phyloP scores from a whole-genome alignment of 2,888 invertebrate genomes.

The Itoplectis maculator region DNA sequence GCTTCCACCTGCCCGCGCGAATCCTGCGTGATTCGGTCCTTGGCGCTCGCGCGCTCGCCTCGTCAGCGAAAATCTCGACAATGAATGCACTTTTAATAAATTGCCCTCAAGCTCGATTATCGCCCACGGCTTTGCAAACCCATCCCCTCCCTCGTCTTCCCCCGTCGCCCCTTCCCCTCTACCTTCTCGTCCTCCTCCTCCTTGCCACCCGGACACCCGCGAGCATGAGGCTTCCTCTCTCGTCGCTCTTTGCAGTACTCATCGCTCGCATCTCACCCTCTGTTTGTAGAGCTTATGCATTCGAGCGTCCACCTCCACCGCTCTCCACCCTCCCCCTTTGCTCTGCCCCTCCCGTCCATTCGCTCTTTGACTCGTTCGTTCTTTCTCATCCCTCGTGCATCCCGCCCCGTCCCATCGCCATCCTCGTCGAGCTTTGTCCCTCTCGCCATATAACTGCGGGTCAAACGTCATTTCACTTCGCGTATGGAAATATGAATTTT shows the following conservation, averaged over 20 bases:
- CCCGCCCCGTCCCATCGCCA: conserved; percentile 6
- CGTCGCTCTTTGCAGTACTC: conserved; percentile 47
- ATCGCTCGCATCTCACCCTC: conserved; percentile 45
- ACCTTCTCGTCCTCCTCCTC: too few species aligned
- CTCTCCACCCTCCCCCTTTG: too few species aligned
- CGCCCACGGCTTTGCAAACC: conserved; percentile 69
- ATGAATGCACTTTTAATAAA: conserved; percentile 83
- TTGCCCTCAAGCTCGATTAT: conserved; percentile 77
- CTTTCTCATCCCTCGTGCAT: neutral
- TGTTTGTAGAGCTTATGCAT: conserved; percentile 60
- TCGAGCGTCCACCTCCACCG: conserved; percentile 42
- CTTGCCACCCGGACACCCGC: too few species aligned
- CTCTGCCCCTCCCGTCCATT: neutral
- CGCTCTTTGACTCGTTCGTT: conserved; percentile 4
- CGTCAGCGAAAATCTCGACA: conserved; percentile 80
- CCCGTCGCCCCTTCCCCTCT: too few species aligned
- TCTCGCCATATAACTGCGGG: conserved; percentile 1
- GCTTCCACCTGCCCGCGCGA: conserved; percentile 44
- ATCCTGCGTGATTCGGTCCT: conserved; percentile 52
- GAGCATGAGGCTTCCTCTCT: neutral
- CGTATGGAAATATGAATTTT: neutral
- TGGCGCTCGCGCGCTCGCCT: conserved; percentile 71
- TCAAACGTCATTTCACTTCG: conserved; percentile 10
- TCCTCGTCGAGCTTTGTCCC: too few species aligned
- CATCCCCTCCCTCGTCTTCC: too few species aligned